These are phyloP conservation scores for Syrrhaptes paradoxus DNA, from an alignment of 2,113 vertebrate species.

Conservation along the genomic window DNA sequence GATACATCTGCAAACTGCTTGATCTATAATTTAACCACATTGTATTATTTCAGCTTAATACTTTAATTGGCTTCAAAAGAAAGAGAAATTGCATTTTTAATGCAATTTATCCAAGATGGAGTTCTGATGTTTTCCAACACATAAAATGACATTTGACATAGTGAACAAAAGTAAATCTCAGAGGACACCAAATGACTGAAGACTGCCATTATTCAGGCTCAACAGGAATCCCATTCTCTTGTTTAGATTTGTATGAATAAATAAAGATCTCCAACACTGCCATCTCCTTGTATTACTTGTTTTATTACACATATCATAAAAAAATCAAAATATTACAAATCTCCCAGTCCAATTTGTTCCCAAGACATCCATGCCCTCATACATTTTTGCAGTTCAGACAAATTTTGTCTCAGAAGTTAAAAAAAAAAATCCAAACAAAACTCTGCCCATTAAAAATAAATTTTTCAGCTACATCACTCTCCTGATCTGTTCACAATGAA, in stretches of 20 bases:
- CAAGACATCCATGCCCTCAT: not conserved
- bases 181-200: slow-evolving; percentile 20
- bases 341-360: not conserved
- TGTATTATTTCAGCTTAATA: slow-evolving; percentile 43
- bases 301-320: not conserved
- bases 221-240: slow-evolving; percentile 3
- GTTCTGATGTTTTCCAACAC: slow-evolving; percentile 19
- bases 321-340: not conserved
- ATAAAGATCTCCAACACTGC: not conserved
- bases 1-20: slow-evolving; percentile 13
- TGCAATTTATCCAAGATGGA: not conserved
- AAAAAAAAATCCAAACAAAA: not conserved
- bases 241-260: slow-evolving; percentile 20
- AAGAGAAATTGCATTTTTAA: not conserved
- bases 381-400: not conserved
- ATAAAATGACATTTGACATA: slow-evolving; percentile 9
- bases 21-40: slow-evolving; percentile 42
- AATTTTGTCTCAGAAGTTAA: not conserved
- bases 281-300: not conserved
- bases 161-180: slow-evolving; percentile 22
- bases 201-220: slow-evolving; percentile 15
- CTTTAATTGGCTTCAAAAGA: slow-evolving; percentile 30
- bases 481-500: not conserved
- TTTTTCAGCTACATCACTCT: not conserved
- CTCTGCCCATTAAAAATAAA: not conserved